phyloP scores from a whole-genome alignment of 2,113 vertebrate species.

The Heterochromis multidens region DNA sequence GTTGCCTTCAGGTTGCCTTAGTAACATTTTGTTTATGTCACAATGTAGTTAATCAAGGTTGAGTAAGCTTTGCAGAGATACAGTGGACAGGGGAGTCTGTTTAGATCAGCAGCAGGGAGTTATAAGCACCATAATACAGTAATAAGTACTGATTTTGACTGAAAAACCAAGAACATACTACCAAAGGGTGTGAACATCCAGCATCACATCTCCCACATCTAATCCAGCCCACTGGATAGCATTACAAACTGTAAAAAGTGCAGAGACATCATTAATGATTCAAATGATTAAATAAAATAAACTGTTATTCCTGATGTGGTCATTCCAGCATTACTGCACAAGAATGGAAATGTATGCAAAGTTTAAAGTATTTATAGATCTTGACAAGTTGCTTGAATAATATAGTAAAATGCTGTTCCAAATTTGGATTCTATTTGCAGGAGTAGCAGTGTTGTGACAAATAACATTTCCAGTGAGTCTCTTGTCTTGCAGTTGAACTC shows the following conservation, averaged over 20 bases:
- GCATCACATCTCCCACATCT: not conserved
- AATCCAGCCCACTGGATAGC: not conserved
- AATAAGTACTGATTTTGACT: constrained; percentile 49
- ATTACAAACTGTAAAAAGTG: not conserved
- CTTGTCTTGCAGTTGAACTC: not conserved
- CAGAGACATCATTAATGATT: not conserved
- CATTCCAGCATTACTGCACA: not conserved
- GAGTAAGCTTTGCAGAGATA: not conserved
- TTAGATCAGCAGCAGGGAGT: not conserved
- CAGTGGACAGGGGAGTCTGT: not conserved
- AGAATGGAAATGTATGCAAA: not conserved
- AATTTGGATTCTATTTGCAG: not conserved
- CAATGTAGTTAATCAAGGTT: not conserved
- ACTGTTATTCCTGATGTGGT: not conserved
- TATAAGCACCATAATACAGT: not conserved
- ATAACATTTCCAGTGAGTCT: not conserved
- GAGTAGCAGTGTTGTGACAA: not conserved
- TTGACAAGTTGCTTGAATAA: not conserved
- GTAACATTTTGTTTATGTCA: not conserved
- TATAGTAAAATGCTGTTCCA: not conserved
- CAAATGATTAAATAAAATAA: not conserved
- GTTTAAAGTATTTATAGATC: not conserved
- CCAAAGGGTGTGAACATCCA: fast-evolving
- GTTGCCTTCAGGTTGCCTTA: not conserved
- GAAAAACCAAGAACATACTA: not conserved